Conservation (phyloP, 35 echinoderm and acorn worm genomes). For the Apostichopus californicus region DNA sequence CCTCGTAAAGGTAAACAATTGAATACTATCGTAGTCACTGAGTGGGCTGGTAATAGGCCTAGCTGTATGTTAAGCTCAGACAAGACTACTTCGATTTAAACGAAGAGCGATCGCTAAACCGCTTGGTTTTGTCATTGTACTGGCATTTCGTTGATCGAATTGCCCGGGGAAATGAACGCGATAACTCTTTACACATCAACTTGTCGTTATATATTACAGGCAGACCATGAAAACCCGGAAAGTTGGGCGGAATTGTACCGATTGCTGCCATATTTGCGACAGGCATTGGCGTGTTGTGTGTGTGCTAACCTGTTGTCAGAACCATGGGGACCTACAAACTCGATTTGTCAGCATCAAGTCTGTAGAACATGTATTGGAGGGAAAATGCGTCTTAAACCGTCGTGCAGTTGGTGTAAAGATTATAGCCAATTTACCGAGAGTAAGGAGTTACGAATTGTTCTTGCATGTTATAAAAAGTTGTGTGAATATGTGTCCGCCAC, state of each 20-base stretch:
- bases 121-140: neutral
- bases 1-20: conserved; percentile 50
- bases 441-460: conserved; percentile 84
- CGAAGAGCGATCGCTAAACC: neutral
- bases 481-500: conserved; percentile 97
- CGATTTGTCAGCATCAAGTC: conserved; percentile 97
- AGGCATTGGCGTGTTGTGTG: conserved; percentile 98
- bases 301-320: conserved; percentile 81
- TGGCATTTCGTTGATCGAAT: conserved; percentile 29
- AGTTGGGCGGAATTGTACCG: conserved; percentile 96
- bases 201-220: conserved; percentile 96
- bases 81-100: too few species aligned
- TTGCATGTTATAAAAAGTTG: conserved; percentile 95
- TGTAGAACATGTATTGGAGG: conserved; percentile 87
- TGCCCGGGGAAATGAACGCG: conserved; percentile 76
- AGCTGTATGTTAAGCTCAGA: neutral
- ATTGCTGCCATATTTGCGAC: conserved; percentile 91
- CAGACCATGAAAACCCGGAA: conserved; percentile 82
- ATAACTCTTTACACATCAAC: conserved; percentile 95
- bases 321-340: conserved; percentile 86
- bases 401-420: conserved; percentile 98
- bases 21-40: conserved; percentile 31
- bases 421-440: conserved; percentile 84
- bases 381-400: conserved; percentile 93
- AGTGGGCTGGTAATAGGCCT: neutral